These are phyloP conservation scores for Micropoecilia bifurca DNA, from an alignment of 2,797 vertebrate genomes.

Conservation along the genomic window DNA sequence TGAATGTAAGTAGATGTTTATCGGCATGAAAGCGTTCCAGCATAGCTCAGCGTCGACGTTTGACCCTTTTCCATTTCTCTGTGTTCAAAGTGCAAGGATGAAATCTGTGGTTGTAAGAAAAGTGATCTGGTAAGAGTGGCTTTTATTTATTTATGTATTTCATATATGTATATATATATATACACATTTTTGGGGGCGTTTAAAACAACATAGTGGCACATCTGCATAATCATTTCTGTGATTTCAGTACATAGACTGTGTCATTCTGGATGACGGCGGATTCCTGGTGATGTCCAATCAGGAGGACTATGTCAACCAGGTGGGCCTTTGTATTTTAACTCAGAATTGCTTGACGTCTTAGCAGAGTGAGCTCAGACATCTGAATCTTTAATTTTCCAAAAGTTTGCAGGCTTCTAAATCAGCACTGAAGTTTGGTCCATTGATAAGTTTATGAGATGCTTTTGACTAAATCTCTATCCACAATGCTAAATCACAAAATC, in stretches of 20 bases:
- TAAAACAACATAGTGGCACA: not conserved
- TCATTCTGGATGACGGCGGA: slow-evolving; percentile 95
- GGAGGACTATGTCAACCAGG: slow-evolving; percentile 88
- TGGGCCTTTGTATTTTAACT: slow-evolving; percentile 55
- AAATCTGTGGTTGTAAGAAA: slow-evolving; percentile 91
- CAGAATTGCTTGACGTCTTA: not conserved
- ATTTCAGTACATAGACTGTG: slow-evolving; percentile 90
- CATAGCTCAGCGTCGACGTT: not conserved
- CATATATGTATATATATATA: no score
- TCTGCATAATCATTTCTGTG: slow-evolving; percentile 18
- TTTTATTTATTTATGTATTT: not conserved
- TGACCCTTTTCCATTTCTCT: slow-evolving; percentile 17
- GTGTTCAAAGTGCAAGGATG: slow-evolving; percentile 89
- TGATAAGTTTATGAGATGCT: not conserved
- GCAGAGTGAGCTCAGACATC: not conserved
- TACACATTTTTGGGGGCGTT: not conserved
- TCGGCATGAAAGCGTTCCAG: not conserved
- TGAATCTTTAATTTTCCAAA: not conserved
- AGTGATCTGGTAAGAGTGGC: slow-evolving; percentile 85
- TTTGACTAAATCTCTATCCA: not conserved
- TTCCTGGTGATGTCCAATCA: slow-evolving; percentile 97
- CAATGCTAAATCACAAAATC: no score
- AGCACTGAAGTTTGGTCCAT: not conserved
- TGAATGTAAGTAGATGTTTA: slow-evolving; percentile 82
- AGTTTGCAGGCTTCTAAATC: not conserved